A percentile compares a stretch with the other conserved stretches of the same genome.
Conservation (phyloP, 2,888 invertebrate genomes). For the Callosobruchus maculatus region DNA sequence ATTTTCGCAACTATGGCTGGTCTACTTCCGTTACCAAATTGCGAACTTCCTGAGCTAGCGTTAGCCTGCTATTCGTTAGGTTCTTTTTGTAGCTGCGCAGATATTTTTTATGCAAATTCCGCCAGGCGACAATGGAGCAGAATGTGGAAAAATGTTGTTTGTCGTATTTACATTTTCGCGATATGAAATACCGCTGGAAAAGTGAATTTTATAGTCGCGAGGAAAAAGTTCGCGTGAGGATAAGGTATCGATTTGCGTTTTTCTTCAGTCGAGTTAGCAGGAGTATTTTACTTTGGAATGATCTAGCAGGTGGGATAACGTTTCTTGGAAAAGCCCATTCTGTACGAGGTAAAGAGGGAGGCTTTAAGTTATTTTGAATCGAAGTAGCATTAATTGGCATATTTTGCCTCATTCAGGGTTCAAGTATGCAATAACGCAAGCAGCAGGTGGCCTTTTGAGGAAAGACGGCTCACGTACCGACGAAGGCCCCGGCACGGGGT, state of each 20-base stretch:
- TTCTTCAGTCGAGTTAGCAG: not conserved
- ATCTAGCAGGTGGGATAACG: not conserved
- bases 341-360: not conserved
- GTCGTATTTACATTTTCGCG: constrained; percentile 5
- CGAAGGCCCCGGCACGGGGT: no score
- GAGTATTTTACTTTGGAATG: not conserved
- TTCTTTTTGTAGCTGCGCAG: constrained; percentile 1
- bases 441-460: no score
- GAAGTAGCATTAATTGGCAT: no score
- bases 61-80: constrained; percentile 1
- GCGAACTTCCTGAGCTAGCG: not conserved
- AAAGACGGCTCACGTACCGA: no score
- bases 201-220: not conserved
- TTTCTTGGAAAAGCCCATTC: not conserved
- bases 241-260: not conserved
- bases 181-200: not conserved
- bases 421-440: no score
- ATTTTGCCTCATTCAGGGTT: no score
- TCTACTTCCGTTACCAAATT: not conserved
- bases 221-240: not conserved
- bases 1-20: not conserved
- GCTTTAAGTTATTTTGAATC: no score
- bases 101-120: constrained; percentile 5
- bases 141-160: constrained; percentile 5
- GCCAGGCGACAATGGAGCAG: constrained; percentile 2